Evolutionary conservation across 92 coral and sea anemone genomes (phyloP), one percentile per base, ranked within the genome.

Genomic region (Parazoanthus darwini): DNA sequence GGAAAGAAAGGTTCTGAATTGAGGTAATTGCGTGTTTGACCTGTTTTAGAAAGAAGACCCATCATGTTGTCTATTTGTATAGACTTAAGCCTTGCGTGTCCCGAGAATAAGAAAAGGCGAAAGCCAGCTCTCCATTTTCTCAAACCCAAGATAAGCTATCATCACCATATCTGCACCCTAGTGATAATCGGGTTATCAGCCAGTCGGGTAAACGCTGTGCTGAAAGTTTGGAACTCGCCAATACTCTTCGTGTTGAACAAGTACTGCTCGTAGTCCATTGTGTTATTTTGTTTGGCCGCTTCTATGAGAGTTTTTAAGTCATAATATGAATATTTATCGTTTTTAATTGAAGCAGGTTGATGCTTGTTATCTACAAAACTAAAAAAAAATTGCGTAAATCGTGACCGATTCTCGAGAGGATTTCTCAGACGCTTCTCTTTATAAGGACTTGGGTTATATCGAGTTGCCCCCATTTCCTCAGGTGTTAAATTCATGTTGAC

Each of bases 401-500:
- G 79, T 46, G 79, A 48, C 42, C 42, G 44, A 71, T 14, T 71
- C 22, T 15, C 3, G 54, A 82, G 54, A 68, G 86, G 39, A 82
- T 82, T 82, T 82, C 86, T 38, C 33, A 39, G 51, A 71, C 36
- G 29, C 23, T 71, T 72, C 39, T 26, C 59, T 44, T 84, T 48
- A 71, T 43, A 23, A 16, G 85, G 54, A 38, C 56, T 82, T 82
- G 37, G 29, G 77, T 82, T 84, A 50, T 78, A 73, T 84, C 87
- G 44, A 50, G 87, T 92, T 83, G 74, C 85, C 66, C 84, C 63
- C 89, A 86, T 90, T 43, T 74, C 90, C 89, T 81, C 73, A 90
- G 92, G 98, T 95, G 98, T 90, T 93, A 92, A 89, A 87, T 92
- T 90, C 92, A 90, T 95, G 92, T 95, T 92, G 94, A 94, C 91